Percentiles rank a stretch among this genome's conserved stretches.
Conservation (phyloP, 2,113 vertebrate genomes). For the Melanocharis versteri region DNA sequence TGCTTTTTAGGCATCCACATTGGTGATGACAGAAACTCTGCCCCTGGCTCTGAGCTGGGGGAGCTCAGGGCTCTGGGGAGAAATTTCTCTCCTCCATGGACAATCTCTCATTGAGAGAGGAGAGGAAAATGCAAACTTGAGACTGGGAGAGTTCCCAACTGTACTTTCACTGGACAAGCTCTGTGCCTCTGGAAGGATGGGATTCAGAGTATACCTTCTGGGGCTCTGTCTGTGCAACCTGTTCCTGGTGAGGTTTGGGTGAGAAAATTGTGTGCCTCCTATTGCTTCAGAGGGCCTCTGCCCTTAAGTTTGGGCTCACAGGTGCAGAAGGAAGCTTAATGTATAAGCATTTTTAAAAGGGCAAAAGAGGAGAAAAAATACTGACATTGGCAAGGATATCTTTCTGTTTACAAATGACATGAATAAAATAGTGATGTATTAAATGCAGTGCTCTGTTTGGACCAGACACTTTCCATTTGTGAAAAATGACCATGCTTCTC, state of each 20-base stretch:
- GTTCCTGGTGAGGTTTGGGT: background rate
- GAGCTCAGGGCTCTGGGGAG: background rate
- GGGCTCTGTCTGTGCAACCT: background rate
- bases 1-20: background rate
- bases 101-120: background rate
- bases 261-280: background rate
- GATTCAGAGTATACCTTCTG: background rate
- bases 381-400: slow-evolving; percentile 40
- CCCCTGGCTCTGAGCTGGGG: background rate
- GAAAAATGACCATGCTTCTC: slow-evolving; percentile 52
- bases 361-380: slow-evolving; percentile 32
- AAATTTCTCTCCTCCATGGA: background rate
- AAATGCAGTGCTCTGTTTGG: slow-evolving; percentile 39
- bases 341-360: slow-evolving; percentile 37
- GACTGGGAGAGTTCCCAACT: background rate
- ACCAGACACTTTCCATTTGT: slow-evolving; percentile 58
- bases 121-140: background rate
- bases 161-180: background rate
- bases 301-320: background rate
- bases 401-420: slow-evolving; percentile 48
- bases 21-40: background rate
- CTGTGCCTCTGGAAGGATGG: background rate
- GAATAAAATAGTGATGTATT: slow-evolving; percentile 63
- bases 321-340: slow-evolving; percentile 3
- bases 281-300: background rate